Evolutionary conservation across 1,140 invertebrate species (phyloP).

Genomic region (Drosophila pruinosa): DNA sequence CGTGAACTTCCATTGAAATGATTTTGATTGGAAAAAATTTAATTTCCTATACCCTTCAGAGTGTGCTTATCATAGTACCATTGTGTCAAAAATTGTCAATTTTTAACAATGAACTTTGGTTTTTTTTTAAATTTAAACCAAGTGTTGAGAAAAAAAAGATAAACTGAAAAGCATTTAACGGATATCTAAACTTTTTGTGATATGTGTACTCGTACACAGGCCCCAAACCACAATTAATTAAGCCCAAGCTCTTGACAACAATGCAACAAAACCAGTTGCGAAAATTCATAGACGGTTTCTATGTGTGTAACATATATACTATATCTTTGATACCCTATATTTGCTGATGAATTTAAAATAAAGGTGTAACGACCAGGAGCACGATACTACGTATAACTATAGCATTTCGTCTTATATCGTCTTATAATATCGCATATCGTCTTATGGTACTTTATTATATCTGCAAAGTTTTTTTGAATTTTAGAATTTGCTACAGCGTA

Average conservation of each 20-base stretch:
- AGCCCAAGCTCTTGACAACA: conserved; percentile 54
- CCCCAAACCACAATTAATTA: conserved; percentile 79
- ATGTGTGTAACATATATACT: background rate
- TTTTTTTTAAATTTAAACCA: conserved; percentile 71
- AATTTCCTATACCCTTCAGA: conserved; percentile 81
- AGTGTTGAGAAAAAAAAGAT: conserved; percentile 28
- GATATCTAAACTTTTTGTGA: conserved; percentile 73
- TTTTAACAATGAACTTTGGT: conserved; percentile 33
- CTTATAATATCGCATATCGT: no score
- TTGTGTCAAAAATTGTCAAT: conserved; percentile 66
- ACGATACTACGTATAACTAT: no score
- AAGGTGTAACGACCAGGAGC: no score
- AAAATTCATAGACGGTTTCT: conserved; percentile 49
- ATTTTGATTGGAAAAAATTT: conserved; percentile 82
- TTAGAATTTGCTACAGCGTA: background rate
- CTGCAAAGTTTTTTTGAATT: background rate
- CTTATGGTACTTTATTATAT: no score
- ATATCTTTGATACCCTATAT: background rate
- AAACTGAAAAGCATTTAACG: conserved; percentile 37
- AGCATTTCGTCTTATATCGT: no score
- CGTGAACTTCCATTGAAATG: conserved; percentile 76
- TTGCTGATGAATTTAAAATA: background rate
- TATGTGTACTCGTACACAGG: conserved; percentile 21
- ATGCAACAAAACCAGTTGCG: conserved; percentile 29
- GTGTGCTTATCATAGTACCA: conserved; percentile 65